phyloP scores from a whole-genome alignment of 2,888 invertebrate species.

The Dolomedes plantarius region DNA sequence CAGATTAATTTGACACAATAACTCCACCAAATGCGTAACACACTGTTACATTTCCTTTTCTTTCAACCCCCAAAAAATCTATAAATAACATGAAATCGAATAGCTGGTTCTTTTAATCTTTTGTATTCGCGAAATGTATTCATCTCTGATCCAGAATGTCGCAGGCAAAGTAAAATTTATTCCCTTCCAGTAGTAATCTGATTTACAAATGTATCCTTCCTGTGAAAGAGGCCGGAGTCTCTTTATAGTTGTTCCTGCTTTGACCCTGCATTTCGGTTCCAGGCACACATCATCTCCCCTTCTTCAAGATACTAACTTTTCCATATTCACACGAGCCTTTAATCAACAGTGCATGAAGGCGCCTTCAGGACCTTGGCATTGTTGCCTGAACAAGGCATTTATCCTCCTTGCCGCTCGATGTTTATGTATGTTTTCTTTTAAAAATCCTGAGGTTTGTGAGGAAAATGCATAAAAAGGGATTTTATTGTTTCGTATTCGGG shows the following conservation, averaged over 20 bases:
- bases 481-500: too few relatives aligned
- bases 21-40: too few relatives aligned
- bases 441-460: background rate
- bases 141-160: too few relatives aligned
- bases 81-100: too few relatives aligned
- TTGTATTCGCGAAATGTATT: too few relatives aligned
- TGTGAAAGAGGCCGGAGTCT: background rate
- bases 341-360: conserved; percentile 56
- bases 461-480: background rate
- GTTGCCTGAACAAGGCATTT: conserved; percentile 29
- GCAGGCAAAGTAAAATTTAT: background rate
- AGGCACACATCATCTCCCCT: conserved; percentile 12
- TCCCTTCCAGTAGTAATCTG: background rate
- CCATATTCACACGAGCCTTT: conserved; percentile 32
- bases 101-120: too few relatives aligned
- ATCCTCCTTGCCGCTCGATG: conserved; percentile 4
- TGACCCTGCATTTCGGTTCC: background rate
- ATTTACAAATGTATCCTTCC: background rate
- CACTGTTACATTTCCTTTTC: too few relatives aligned
- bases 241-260: background rate
- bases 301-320: conserved; percentile 23
- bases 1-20: too few relatives aligned
- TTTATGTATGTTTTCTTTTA: conserved; percentile 3
- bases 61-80: too few relatives aligned
- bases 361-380: conserved; percentile 51